Percentiles rank a stretch among this genome's conserved stretches.
These are phyloP conservation scores for Hoplias malabaricus DNA, from an alignment of 2,113 vertebrate genomes.

Conservation along the genomic window DNA sequence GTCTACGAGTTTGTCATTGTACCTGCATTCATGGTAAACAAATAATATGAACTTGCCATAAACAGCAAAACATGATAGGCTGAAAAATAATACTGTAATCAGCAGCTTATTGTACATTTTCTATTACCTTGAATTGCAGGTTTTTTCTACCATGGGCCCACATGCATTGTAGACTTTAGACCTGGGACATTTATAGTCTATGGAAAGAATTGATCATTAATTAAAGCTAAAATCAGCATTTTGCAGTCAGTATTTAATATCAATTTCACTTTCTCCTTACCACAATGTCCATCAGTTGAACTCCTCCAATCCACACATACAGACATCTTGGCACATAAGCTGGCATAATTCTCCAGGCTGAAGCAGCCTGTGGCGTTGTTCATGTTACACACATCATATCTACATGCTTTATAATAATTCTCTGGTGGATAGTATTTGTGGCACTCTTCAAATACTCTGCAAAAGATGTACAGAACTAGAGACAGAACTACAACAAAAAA, in stretches of 20 bases:
- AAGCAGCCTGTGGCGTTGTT: constrained; percentile 63
- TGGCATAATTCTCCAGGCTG: constrained; percentile 79
- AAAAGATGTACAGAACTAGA: constrained; percentile 23
- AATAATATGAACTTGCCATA: neutral
- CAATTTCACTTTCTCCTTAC: constrained; percentile 69
- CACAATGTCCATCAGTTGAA: constrained; percentile 68
- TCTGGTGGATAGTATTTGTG: constrained; percentile 63
- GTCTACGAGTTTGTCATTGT: constrained; percentile 35
- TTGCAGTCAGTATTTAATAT: neutral
- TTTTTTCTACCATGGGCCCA: constrained; percentile 66
- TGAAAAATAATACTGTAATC: neutral
- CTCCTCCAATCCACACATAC: constrained; percentile 85
- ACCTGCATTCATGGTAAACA: constrained; percentile 17
- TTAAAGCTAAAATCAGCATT: constrained; percentile 20
- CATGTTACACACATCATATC: constrained; percentile 77
- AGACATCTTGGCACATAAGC: constrained; percentile 67
- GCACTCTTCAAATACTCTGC: constrained; percentile 80
- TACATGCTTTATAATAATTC: constrained; percentile 76
- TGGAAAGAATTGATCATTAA: neutral
- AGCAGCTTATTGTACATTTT: neutral
- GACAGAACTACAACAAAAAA: neutral
- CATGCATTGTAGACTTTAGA: constrained; percentile 79
- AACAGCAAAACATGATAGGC: neutral
- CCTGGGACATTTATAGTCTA: constrained; percentile 76
- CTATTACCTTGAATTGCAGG: constrained; percentile 79